Evolutionary conservation across 2,797 vertebrate genomes (phyloP), one percentile per base, ranked within the genome.

Genomic region (Presbytis comata): DNA sequence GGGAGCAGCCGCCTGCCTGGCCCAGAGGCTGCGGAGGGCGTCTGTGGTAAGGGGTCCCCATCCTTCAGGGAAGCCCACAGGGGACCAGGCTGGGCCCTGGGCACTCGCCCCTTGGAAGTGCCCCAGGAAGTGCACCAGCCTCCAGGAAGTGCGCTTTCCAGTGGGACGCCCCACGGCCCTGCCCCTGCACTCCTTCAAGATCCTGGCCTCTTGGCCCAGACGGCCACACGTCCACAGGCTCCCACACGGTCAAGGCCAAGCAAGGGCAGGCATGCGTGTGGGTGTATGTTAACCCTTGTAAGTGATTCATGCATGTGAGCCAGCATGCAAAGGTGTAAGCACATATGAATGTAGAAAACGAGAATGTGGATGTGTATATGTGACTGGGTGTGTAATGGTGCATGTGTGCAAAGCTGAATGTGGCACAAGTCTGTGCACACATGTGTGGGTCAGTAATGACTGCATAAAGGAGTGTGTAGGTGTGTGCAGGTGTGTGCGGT

Each of bases 1-100:
- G 21, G 97, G 98, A 96, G 89, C 46, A 78, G 81, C 98, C 91
- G 59, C 70, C 97, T 76, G 55, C 91, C 97, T 95, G 95, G 87
- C 89, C 98, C 41, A 75, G 87, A 97, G 96, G 93, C 90, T 91
- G 67, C 5, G 1, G 39, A 24, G 84, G 72, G 79, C 55, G 48
- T 74, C 39, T 86, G 76, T 76, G 39, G 79, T 26, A 41, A 41
- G 53, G 75, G 59, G 44, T 82, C 48, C 53, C 39, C 55, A n/a
- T 91, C 55, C 39, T 8, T 46, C 70, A 55, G 93, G 48, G 74
- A 80, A 86, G 26, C 79, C 81, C 26, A 21, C 13, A 59, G 64
- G 3, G 3, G 41, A 2, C 41, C 85, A 44, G 39, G 75, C 50
- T 57, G 26, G 48, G 17, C 41, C 83, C 74, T 70, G 87, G 59